Evolutionary conservation across 2,113 vertebrate species (phyloP), one percentile per base, ranked within the genome.

Genomic region (Nothocercus julius): DNA sequence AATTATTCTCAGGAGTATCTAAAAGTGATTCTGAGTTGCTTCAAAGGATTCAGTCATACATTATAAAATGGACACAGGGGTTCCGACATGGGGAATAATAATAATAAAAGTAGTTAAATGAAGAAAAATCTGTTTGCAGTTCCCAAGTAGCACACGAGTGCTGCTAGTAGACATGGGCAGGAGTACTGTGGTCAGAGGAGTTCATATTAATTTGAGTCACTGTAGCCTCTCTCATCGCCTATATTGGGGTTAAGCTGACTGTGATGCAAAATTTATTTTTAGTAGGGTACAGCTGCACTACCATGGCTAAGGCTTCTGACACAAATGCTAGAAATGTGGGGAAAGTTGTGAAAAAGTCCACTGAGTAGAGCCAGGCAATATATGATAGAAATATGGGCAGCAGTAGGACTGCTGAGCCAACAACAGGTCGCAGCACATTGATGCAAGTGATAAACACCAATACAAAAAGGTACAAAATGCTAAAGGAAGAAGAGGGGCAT

Each of bases 81-180:
- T 38, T 12, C 25, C n/a, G 42, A 64, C 8, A 47, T 36, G 36
- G n/a, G 11, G 76, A 36, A 54, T 6, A 1, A 14, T 27, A 32
- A 67, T 42, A 44, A 44, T 44, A 49, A 20, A 49, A 49, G 18
- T 49, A 49, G 5, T 28, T 74, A 45, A 7, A 2, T 66, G 40
- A 14, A 79, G 40, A 74, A 1, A 81, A 81, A 69, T 38, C 36
- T 13, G 8, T 47, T 45, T 76, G 15, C 18, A 30, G 4, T 45
- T 15, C 20, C 11, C 6, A n/a, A 7, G 13, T 11, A 82, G 42
- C 5, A 67, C 6, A 24, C 0, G 36, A 7, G 4, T 68, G 3
- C 15, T 58, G 34, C 28, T 56, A 10, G 28, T 1, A 1, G 27
- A 77, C 13, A 49, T 18, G 24, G 3, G 9, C 21, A 47, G 36